Conservation (phyloP, 2,888 invertebrate species). For the Epinotia ramella region DNA sequence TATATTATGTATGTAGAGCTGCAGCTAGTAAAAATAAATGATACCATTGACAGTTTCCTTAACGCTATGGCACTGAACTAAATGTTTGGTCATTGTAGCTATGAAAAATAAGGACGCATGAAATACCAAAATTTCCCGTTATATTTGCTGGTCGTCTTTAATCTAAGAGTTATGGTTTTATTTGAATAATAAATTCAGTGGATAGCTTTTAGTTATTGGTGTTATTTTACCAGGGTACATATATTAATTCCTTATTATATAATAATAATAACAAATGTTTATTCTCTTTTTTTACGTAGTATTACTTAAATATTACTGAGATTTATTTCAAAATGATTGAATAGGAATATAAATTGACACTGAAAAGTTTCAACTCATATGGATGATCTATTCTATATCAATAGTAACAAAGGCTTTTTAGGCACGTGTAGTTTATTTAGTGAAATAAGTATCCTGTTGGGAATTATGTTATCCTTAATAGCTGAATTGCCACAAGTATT, state of each 20-base stretch:
- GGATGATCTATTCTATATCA: no score
- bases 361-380: no score
- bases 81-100: constrained; percentile 42
- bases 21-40: constrained; percentile 45
- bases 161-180: background rate
- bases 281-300: no score
- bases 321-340: no score
- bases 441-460: no score
- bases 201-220: background rate
- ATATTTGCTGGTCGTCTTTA: background rate
- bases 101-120: constrained; percentile 39
- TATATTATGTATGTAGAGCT: constrained; percentile 46
- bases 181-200: background rate
- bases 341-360: no score
- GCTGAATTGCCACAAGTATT: background rate
- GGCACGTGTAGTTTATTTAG: no score
- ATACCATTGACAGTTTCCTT: constrained; percentile 44
- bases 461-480: no score
- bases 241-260: background rate
- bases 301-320: no score
- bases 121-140: constrained; percentile 5
- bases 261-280: no score
- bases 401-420: no score
- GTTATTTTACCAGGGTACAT: background rate
- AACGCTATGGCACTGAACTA: constrained; percentile 42